Base-by-base conservation (phyloP, 2,888 invertebrate species). In the Tenodera sinensis region DNA sequence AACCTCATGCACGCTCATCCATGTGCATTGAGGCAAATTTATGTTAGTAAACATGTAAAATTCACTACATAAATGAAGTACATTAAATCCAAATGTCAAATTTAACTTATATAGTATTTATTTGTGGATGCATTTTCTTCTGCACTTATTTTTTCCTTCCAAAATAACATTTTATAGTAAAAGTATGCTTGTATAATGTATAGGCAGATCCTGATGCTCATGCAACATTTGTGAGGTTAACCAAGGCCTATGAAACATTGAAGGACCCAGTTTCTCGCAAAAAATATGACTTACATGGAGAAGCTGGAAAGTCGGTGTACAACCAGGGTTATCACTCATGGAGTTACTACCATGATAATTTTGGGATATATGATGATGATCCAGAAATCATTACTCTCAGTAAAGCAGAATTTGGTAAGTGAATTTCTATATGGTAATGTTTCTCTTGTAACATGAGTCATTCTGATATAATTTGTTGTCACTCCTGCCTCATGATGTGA, bases 281-380 rank as follows among this genome's bases (percentile, higher is more conserved):
- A 91, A 96, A 96, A 88, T 98, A 98, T 94, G 97, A 98, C 93
- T 93, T 95, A 82, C 95, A 96, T 92, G 98, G 98, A 3, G 96
- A 97, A 92, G 96, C 96, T 91, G 96, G 95, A 71, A 94, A 96
- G 91, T 93, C 93, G 90, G 91, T 90, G 95, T 95, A 95, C 25
- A 95, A 95, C 89, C 94, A 95, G 89, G 94, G 95, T 90, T 98
- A 97, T 93, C 96, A 97, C 91, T 97, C 96, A 91, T 97, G 97
- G 94, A 95, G 96, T 90, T 98, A 96, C 93, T 98, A 97, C 92
- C 95, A 95, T 91, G 95, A 96, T 92, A 95, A 96, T 91, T 97
- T 98, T 94, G 98, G 97, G 89, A 95, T 98, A 90, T 98, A 98
- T 93, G 97, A 97, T 92, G 96, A 97, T 92, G 97, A 98, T 93